Percentiles rank a stretch among this genome's conserved stretches.
phyloP scores from a whole-genome alignment of 2,113 vertebrate genomes.

The Indicator maculatus region DNA sequence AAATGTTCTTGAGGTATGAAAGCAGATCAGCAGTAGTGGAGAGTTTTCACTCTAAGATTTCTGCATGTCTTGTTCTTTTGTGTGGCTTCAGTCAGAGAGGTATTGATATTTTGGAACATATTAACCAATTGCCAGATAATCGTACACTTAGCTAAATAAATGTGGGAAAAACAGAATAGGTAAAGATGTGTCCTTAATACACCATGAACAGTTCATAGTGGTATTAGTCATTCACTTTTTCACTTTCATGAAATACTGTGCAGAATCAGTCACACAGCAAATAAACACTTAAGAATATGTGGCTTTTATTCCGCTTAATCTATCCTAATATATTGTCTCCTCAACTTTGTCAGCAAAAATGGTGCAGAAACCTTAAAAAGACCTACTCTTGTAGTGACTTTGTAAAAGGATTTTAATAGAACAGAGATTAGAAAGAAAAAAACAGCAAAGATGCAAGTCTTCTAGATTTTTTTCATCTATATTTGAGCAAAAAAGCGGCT shows the following conservation, averaged over 20 bases:
- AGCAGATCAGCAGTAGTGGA: background rate
- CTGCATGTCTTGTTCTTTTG: background rate
- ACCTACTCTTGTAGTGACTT: background rate
- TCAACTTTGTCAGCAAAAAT: background rate
- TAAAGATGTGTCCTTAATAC: background rate
- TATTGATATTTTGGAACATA: background rate
- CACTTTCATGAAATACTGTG: conserved; percentile 21
- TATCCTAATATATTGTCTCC: background rate
- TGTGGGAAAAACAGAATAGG: background rate
- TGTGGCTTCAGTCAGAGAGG: background rate
- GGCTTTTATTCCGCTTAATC: background rate
- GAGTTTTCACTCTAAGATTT: background rate
- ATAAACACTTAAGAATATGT: background rate
- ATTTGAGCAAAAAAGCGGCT: background rate
- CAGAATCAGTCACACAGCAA: background rate
- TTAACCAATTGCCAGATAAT: background rate
- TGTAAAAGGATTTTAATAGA: background rate
- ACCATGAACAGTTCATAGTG: background rate
- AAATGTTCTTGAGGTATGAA: background rate
- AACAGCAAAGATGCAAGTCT: background rate
- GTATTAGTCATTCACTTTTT: conserved; percentile 28
- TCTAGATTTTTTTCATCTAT: background rate
- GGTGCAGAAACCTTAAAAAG: background rate
- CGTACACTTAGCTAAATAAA: background rate
- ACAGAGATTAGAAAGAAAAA: background rate